Conservation (phyloP, 2,888 invertebrate species). For the Cotesia congregata region DNA sequence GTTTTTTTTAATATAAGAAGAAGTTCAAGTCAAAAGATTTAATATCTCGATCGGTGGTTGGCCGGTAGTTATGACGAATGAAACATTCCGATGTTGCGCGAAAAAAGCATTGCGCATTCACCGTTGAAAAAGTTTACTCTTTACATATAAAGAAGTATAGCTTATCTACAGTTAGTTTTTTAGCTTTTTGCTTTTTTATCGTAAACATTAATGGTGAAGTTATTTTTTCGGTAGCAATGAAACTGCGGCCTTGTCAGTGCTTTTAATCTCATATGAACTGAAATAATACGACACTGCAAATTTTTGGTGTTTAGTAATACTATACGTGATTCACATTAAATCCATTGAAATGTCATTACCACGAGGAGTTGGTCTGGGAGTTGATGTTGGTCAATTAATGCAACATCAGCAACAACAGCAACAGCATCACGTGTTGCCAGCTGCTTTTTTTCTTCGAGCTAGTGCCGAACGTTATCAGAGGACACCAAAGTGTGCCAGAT, state of each 20-base stretch:
- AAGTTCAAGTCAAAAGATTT: neutral
- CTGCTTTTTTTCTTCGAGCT: constrained; percentile 89
- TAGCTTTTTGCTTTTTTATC: neutral
- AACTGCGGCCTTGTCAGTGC: too few species aligned
- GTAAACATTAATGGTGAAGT: neutral
- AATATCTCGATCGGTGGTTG: constrained; percentile 45
- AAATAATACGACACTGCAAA: constrained; percentile 9
- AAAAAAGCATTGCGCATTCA: constrained; percentile 39
- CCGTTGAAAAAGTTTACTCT: neutral
- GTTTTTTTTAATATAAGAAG: neutral
- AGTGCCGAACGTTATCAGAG: constrained; percentile 92
- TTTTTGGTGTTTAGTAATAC: neutral
- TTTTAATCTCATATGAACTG: neutral
- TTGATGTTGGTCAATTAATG: constrained; percentile 89
- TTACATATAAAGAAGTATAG: neutral
- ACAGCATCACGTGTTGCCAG: constrained; percentile 83
- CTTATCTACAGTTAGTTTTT: neutral
- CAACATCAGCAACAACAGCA: constrained; percentile 78
- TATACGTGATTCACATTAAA: neutral
- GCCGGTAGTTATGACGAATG: constrained; percentile 46
- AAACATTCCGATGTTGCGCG: constrained; percentile 44
- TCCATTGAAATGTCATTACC: constrained; percentile 81
- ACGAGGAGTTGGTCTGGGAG: constrained; percentile 87
- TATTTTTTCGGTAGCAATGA: too few species aligned
- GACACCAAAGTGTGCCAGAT: constrained; percentile 97